A percentile compares a stretch with the other conserved stretches of the same genome.
These are phyloP conservation scores for Antechinus stuartii DNA, from an alignment of 2,113 vertebrate species.

Conservation along the genomic window DNA sequence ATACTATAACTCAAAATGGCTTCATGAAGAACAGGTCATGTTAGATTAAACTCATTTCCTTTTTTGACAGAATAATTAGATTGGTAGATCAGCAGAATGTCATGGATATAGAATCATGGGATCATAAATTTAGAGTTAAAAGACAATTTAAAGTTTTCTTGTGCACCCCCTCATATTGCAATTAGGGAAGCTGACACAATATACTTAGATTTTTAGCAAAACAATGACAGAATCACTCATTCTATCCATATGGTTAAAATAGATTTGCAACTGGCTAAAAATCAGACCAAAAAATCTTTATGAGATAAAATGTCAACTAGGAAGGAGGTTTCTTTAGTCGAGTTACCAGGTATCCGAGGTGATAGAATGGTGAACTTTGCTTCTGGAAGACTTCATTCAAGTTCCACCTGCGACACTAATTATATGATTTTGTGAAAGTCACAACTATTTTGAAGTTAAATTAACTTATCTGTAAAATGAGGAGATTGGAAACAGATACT, in stretches of 20 bases:
- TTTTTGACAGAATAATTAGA: neutral
- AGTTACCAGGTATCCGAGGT: neutral
- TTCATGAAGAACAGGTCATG: neutral
- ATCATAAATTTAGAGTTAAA: neutral
- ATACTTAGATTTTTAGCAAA: neutral
- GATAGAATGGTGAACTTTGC: neutral
- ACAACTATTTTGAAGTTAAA: neutral
- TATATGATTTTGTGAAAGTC: neutral
- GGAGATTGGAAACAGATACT: neutral
- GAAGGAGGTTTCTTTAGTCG: neutral
- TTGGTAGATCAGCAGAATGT: neutral
- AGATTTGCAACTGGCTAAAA: neutral
- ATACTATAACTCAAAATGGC: neutral
- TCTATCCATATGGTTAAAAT: neutral
- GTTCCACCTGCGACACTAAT: neutral
- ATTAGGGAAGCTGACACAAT: neutral
- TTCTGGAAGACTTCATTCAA: neutral
- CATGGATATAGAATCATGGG: neutral
- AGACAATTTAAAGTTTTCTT: neutral
- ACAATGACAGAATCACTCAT: neutral
- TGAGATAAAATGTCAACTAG: neutral
- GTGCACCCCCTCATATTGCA: neutral
- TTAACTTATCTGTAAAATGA: neutral
- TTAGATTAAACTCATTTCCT: neutral
- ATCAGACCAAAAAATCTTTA: neutral